These are phyloP conservation scores for Hypothenemus hampei DNA, from an alignment of 1,140 invertebrate species.

Conservation along the genomic window DNA sequence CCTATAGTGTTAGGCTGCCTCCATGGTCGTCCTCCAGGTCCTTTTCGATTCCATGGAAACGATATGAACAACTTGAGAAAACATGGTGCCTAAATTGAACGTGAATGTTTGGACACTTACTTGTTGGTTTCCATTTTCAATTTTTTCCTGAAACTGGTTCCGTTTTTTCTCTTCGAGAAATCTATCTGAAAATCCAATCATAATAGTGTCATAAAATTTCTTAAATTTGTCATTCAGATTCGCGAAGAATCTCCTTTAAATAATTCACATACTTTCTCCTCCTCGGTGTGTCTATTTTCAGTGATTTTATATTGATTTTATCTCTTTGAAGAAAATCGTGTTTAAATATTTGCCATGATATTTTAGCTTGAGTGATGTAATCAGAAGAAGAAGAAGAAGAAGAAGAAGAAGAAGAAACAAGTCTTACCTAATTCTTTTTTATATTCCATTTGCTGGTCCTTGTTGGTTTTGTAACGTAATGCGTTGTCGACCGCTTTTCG, in stretches of 20 bases:
- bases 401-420: no score
- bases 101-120: slow-evolving; percentile 32
- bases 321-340: neutral
- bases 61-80: no score
- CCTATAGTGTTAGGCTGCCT: slow-evolving; percentile 58
- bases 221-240: neutral
- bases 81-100: no score
- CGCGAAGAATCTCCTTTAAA: neutral
- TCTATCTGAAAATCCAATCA: slow-evolving; percentile 33
- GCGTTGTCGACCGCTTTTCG: slow-evolving; percentile 51
- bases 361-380: no score
- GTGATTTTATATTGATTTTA: neutral
- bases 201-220: neutral
- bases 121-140: slow-evolving; percentile 27
- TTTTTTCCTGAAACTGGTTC: slow-evolving; percentile 27
- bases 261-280: slow-evolving; percentile 5
- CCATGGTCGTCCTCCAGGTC: slow-evolving; percentile 60
- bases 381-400: no score
- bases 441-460: slow-evolving; percentile 48
- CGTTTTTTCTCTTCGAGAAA: slow-evolving; percentile 39
- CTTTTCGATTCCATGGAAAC: slow-evolving; percentile 61
- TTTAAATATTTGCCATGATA: neutral
- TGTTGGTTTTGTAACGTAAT: slow-evolving; percentile 49
- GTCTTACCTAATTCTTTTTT: slow-evolving; percentile 50
- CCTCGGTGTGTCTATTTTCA: neutral